Percentiles rank a stretch among this genome's conserved stretches.
These are phyloP conservation scores for Lordiphosa stackelbergi DNA, from an alignment of 1,140 invertebrate species.

Conservation along the genomic window DNA sequence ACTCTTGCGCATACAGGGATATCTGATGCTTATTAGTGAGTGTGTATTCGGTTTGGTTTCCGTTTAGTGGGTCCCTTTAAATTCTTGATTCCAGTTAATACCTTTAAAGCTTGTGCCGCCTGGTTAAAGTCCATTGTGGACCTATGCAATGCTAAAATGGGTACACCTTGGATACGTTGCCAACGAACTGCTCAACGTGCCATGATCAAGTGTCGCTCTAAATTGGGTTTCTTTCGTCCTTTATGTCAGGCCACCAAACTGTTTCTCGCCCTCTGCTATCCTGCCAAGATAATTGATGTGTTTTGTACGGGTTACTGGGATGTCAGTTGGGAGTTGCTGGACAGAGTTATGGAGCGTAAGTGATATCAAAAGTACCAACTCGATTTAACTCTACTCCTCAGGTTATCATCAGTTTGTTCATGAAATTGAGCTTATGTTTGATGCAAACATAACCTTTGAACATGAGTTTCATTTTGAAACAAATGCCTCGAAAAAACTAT, in stretches of 20 bases:
- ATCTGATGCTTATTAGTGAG: constrained; percentile 78
- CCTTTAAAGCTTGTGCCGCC: constrained; percentile 81
- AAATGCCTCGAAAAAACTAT: constrained; percentile 79
- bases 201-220: constrained; percentile 80
- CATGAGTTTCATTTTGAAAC: constrained; percentile 83
- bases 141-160: constrained; percentile 85
- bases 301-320: constrained; percentile 83
- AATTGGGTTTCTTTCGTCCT: constrained; percentile 79
- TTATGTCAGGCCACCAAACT: constrained; percentile 82
- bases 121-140: constrained; percentile 85
- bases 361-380: not conserved
- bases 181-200: constrained; percentile 81
- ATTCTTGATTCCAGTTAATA: constrained; percentile 78
- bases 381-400: not conserved
- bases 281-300: constrained; percentile 82
- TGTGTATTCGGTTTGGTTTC: constrained; percentile 47
- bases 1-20: constrained; percentile 80
- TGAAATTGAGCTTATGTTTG: constrained; percentile 83
- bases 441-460: constrained; percentile 82
- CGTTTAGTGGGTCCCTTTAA: not conserved
- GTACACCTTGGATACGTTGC: constrained; percentile 81
- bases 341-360: constrained; percentile 75
- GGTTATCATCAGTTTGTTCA: constrained; percentile 59
- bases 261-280: constrained; percentile 81
- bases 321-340: constrained; percentile 80